A percentile compares a stretch with the other conserved stretches of the same genome.
Evolutionary conservation across 2,797 vertebrate species (phyloP).

Genomic region (Sebastes paucispinis): DNA sequence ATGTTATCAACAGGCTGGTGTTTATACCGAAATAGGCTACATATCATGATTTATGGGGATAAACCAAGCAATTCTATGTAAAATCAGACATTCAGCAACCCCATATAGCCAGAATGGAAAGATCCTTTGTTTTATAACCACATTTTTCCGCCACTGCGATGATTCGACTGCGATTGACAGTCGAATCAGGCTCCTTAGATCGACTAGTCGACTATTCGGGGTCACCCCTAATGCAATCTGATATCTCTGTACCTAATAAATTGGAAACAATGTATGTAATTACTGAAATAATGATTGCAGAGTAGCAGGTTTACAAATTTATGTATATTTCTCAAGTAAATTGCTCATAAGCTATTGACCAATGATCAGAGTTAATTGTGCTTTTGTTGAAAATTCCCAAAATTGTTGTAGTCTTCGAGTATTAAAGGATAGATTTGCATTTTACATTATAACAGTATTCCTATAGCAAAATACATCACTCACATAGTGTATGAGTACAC

Average conservation of each 20-base stretch:
- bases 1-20: not conserved
- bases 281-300: not conserved
- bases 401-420: not conserved
- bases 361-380: not conserved
- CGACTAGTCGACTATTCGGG: too few species aligned
- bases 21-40: not conserved
- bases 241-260: slow-evolving; percentile 3
- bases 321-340: not conserved
- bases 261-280: not conserved
- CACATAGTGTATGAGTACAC: not conserved
- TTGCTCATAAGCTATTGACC: not conserved
- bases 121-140: not conserved
- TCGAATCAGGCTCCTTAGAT: not conserved
- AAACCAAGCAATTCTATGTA: not conserved
- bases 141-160: not conserved
- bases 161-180: not conserved
- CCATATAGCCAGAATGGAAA: not conserved
- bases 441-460: not conserved
- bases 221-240: not conserved
- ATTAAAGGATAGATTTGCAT: not conserved
- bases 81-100: not conserved
- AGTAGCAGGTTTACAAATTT: not conserved
- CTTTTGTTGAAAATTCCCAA: not conserved
- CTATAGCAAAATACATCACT: not conserved
- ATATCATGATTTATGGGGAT: not conserved